Evolutionary conservation across 2,797 vertebrate species (phyloP).

Genomic region (Enteromius viviparus): DNA sequence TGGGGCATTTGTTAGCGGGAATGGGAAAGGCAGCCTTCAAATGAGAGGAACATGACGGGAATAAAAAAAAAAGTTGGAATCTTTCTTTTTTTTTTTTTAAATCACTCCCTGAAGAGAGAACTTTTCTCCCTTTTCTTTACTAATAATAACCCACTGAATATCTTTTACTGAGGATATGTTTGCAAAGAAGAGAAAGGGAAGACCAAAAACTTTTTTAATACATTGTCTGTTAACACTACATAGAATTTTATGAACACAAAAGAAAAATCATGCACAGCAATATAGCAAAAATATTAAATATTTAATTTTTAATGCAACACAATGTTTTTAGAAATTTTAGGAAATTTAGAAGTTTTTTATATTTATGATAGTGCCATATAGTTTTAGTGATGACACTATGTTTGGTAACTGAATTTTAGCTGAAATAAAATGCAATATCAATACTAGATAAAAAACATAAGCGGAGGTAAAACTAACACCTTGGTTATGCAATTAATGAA

Average conservation of each 20-base stretch:
- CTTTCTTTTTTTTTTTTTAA: neutral
- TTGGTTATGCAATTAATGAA: neutral
- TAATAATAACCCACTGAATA: neutral
- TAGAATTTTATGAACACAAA: neutral
- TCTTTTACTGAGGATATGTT: neutral
- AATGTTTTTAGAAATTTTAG: neutral
- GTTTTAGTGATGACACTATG: neutral
- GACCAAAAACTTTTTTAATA: neutral
- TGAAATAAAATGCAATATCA: neutral
- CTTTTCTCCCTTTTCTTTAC: neutral
- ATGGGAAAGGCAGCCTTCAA: slow-evolving; percentile 7
- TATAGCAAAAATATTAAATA: neutral
- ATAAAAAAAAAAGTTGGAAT: neutral
- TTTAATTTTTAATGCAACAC: neutral
- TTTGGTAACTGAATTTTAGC: neutral
- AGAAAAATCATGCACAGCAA: neutral
- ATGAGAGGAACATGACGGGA: neutral
- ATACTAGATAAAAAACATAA: neutral
- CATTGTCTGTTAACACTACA: neutral
- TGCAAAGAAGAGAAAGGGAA: neutral
- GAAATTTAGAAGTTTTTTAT: neutral
- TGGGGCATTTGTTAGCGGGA: slow-evolving; percentile 14
- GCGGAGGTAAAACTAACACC: neutral
- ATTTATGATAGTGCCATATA: neutral
- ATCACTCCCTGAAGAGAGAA: neutral